phyloP scores from a whole-genome alignment of 2,113 vertebrate genomes.

The Misgurnus anguillicaudatus region DNA sequence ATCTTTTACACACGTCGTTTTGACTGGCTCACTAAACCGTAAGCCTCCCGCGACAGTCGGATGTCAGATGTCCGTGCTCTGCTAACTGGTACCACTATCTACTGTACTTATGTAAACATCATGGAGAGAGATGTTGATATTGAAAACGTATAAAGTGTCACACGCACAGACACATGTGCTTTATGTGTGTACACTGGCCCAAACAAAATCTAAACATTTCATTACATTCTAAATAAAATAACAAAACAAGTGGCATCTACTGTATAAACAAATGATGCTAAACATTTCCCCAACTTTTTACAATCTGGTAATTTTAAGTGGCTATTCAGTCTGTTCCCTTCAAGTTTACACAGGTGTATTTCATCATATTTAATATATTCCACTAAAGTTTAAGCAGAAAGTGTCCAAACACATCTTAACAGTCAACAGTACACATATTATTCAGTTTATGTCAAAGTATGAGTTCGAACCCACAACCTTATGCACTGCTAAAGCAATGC shows the following conservation, averaged over 20 bases:
- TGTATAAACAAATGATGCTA: neutral
- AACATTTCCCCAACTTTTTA: neutral
- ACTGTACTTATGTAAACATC: slow-evolving; percentile 54
- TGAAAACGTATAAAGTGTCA: neutral
- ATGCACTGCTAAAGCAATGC: no score
- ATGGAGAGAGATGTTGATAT: slow-evolving; percentile 44
- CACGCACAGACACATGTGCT: slow-evolving; percentile 47
- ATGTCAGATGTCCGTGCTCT: slow-evolving; percentile 42
- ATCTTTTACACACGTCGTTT: slow-evolving; percentile 59
- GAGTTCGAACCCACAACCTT: no score
- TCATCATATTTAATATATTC: no score
- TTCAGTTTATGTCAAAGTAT: no score
- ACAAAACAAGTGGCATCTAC: neutral
- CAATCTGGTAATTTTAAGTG: no score
- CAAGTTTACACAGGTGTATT: no score
- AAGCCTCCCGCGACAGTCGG: slow-evolving; percentile 63
- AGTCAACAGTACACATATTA: no score
- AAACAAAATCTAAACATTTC: neutral
- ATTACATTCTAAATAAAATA: neutral
- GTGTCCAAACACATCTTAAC: no score
- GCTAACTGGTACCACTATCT: slow-evolving; percentile 60
- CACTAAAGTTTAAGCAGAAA: no score
- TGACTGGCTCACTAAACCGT: slow-evolving; percentile 67
- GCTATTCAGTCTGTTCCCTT: no score
- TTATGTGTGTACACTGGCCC: slow-evolving; percentile 31